Base-by-base conservation (phyloP, 2,113 vertebrate genomes). In the Myxocyprinus asiaticus region DNA sequence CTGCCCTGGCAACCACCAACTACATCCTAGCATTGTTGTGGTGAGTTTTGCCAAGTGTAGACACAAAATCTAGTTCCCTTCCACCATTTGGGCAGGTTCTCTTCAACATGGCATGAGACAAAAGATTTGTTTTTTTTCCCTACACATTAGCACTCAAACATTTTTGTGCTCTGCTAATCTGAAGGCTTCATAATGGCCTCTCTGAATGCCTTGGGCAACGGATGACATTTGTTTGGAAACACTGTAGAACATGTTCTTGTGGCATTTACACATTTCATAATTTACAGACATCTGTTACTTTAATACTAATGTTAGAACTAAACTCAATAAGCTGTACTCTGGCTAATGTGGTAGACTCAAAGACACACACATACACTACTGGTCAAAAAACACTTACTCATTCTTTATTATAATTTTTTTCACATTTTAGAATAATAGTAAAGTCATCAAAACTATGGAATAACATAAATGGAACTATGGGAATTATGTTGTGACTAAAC, bases 151-250 rank as follows among this genome's bases (percentile, higher is more conserved):
- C 51, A 45, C 62, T 51, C 47, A 53, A 64, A 48, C 17, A 42
- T 69, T 79, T 33, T 82, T 79, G 15, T 55, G 72, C 43, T 48
- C 59, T 44, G 9, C 56, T 61, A 66, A 72, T 76, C 15, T 68
- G 51, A 73, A 42, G n/a, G 45, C 48, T 58, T 51, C 67, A 15
- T 66, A 69, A 78, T 69, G 51, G 55, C 12, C 61, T 76, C 58
- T 44, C 45, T 10, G n/a, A 50, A 44, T 66, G 61, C 81, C 70
- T 43, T 51, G 50, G 72, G 85, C 82, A 12, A 50, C n/a, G 44
- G 53, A 65, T 86, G 85, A 79, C 81, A 80, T 88, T 88, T 71
- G 55, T 84, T 79, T 44, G 53, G 75, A 80, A 84, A 84, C 67
- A 72, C 67, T 22, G 55, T 76, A 33, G 47, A 15, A 69, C 56